These are phyloP conservation scores for Paratrypauchen microcephalus DNA, from an alignment of 2,797 vertebrate species.

Conservation along the genomic window DNA sequence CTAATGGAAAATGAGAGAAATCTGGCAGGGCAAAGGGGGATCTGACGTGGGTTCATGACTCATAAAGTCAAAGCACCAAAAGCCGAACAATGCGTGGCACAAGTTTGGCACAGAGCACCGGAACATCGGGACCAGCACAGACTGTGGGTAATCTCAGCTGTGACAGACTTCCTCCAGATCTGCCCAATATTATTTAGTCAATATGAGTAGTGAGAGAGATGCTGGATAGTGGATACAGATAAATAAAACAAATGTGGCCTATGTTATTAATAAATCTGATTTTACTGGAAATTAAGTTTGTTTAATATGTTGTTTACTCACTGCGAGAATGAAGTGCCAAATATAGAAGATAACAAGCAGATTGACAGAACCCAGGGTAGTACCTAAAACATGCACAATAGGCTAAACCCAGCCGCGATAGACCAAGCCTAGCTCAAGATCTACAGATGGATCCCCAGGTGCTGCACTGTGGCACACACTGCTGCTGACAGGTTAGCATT, in stretches of 20 bases:
- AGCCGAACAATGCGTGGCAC: constrained; percentile 25
- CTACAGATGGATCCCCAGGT: too few relatives aligned
- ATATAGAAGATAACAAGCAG: too few relatives aligned
- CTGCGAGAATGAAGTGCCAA: too few relatives aligned
- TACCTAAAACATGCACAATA: too few relatives aligned
- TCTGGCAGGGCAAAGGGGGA: constrained; percentile 40
- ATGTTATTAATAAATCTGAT: not conserved
- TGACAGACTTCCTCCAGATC: constrained; percentile 12
- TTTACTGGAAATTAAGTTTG: not conserved
- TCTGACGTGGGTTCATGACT: constrained; percentile 60
- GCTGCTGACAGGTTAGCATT: too few relatives aligned
- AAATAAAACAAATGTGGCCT: not conserved
- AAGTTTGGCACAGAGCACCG: constrained; percentile 18
- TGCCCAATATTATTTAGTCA: not conserved
- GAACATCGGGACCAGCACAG: constrained; percentile 10
- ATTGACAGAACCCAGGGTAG: too few relatives aligned
- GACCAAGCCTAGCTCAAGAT: too few relatives aligned
- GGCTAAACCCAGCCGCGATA: too few relatives aligned
- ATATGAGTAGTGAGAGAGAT: not conserved
- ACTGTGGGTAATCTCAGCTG: constrained; percentile 18
- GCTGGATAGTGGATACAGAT: not conserved
- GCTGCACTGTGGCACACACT: too few relatives aligned
- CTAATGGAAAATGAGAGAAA: constrained; percentile 42
- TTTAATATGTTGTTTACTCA: not conserved
- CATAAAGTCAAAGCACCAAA: constrained; percentile 47